These are phyloP conservation scores for Ahaetulla prasina DNA, from an alignment of 2,113 vertebrate genomes.

Conservation along the genomic window DNA sequence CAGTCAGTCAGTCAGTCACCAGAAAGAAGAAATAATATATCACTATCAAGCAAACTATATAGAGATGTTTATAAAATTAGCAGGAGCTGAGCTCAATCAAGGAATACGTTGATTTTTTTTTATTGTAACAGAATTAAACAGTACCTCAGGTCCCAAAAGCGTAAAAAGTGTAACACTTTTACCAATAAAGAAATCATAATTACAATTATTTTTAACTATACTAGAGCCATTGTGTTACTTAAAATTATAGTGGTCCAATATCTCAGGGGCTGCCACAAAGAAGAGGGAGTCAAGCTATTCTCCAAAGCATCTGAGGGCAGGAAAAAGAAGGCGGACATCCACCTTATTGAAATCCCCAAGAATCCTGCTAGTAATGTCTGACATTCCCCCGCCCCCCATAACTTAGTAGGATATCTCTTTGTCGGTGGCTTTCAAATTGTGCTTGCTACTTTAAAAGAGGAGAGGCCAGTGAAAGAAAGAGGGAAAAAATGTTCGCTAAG, in stretches of 20 bases:
- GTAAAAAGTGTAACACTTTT: background rate
- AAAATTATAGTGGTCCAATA: background rate
- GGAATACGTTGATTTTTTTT: too few relatives aligned
- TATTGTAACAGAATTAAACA: too few relatives aligned
- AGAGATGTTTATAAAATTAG: too few relatives aligned
- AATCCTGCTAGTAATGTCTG: conserved; percentile 55
- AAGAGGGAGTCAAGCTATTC: too few relatives aligned
- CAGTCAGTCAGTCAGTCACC: too few relatives aligned
- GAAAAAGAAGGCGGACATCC: background rate
- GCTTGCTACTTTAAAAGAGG: conserved; percentile 29
- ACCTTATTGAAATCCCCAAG: conserved; percentile 49
- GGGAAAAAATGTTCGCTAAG: conserved; percentile 44
- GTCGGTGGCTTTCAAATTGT: conserved; percentile 58
- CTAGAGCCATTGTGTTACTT: background rate
- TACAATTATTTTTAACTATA: background rate
- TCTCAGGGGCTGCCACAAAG: too few relatives aligned
- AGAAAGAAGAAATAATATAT: too few relatives aligned
- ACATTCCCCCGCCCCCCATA: conserved; percentile 32
- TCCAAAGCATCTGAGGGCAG: too few relatives aligned
- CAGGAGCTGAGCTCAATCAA: too few relatives aligned
- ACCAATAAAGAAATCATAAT: background rate
- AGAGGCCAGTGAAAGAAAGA: conserved; percentile 6
- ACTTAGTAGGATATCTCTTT: conserved; percentile 60
- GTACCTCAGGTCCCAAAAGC: too few relatives aligned
- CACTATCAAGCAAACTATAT: too few relatives aligned